Conservation (phyloP, 2,113 vertebrate species). For the Puffinus mauretanicus region DNA sequence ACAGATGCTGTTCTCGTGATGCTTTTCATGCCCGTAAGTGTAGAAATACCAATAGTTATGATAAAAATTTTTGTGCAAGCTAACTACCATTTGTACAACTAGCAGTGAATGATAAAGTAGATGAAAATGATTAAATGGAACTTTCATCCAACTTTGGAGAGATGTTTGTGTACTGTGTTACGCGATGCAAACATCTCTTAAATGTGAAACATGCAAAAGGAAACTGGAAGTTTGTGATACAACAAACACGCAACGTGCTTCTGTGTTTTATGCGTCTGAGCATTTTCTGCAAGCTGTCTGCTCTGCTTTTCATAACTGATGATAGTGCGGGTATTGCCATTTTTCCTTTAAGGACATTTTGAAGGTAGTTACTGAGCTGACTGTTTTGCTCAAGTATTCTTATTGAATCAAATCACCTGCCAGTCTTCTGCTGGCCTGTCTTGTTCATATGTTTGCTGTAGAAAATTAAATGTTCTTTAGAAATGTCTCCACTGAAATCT, state of each 20-base stretch:
- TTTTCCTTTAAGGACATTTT: not conserved
- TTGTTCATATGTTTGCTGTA: rapidly evolving
- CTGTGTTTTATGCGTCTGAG: not conserved
- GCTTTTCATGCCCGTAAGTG: not conserved
- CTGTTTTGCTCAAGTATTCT: not conserved
- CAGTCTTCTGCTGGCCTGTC: not conserved
- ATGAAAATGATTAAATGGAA: not conserved
- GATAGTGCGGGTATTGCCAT: not conserved
- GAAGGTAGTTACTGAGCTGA: not conserved
- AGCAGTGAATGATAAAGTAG: rapidly evolving
- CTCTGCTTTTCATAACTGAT: rapidly evolving
- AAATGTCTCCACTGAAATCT: not conserved
- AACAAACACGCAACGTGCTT: rapidly evolving
- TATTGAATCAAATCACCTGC: not conserved
- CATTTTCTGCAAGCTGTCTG: no score
- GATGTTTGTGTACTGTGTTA: not conserved
- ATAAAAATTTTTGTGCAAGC: not conserved
- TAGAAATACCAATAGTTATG: not conserved
- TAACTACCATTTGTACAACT: not conserved
- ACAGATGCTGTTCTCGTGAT: not conserved
- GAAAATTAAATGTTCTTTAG: not conserved
- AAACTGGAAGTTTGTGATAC: not conserved
- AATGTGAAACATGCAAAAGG: not conserved
- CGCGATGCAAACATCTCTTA: not conserved
- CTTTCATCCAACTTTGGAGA: not conserved